These are phyloP conservation scores for Myiozetetes cayanensis DNA, from an alignment of 2,113 vertebrate species.

Conservation along the genomic window DNA sequence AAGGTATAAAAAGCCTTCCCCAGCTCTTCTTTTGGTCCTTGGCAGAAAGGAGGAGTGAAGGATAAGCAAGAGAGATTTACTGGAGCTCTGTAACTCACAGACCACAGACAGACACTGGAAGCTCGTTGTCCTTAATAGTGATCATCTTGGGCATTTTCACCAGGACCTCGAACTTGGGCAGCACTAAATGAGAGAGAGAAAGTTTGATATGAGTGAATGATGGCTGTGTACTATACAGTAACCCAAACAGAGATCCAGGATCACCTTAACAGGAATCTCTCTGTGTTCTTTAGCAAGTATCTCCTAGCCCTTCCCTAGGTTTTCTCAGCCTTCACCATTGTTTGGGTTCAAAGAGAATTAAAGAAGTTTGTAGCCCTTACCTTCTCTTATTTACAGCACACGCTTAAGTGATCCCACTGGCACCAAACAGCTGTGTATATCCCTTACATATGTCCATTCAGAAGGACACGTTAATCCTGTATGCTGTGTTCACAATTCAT, in stretches of 20 bases:
- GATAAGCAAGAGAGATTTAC: not conserved
- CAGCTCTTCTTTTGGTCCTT: not conserved
- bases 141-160: conserved; percentile 61
- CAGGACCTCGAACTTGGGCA: conserved; percentile 72
- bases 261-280: not conserved
- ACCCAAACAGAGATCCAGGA: not conserved
- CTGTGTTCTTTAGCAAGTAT: not conserved
- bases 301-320: not conserved
- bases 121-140: conserved; percentile 56
- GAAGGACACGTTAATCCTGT: not conserved
- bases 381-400: not conserved
- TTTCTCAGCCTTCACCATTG: not conserved
- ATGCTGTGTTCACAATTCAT: not conserved
- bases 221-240: not conserved
- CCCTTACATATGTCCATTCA: not conserved
- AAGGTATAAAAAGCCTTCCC: not conserved
- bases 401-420: not conserved
- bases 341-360: not conserved
- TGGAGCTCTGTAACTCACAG: conserved; percentile 61
- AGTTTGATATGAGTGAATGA: not conserved
- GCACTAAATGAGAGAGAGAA: conserved; percentile 54
- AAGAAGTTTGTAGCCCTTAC: not conserved
- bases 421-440: not conserved
- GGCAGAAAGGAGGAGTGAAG: not conserved
- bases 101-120: conserved; percentile 67